These are phyloP conservation scores for Callyntrura sp. DNA, from an alignment of 2,888 invertebrate species.

Conservation along the genomic window DNA sequence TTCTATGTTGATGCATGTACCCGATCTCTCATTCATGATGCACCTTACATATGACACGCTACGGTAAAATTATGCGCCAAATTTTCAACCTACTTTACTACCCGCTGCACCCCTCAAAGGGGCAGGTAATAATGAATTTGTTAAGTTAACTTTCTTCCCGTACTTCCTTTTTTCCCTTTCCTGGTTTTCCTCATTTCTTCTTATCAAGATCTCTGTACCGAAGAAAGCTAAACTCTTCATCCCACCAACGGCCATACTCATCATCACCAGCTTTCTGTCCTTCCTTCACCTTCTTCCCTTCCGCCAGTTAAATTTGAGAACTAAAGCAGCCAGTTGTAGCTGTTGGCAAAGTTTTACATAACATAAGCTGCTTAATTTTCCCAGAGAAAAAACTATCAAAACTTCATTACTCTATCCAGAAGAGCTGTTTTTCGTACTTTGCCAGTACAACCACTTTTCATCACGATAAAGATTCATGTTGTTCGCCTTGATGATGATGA, in stretches of 20 bases:
- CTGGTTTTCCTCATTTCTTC: background rate
- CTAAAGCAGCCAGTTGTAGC: background rate
- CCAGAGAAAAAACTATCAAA: constrained; percentile 50
- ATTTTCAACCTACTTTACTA: too few relatives aligned
- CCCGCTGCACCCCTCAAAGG: too few relatives aligned
- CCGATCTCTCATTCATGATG: too few relatives aligned
- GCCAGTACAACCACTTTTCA: background rate
- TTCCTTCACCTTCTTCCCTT: background rate
- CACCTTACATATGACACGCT: too few relatives aligned
- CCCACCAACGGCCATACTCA: background rate
- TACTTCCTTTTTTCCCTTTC: background rate
- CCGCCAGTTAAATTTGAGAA: background rate
- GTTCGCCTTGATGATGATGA: background rate
- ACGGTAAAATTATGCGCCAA: too few relatives aligned
- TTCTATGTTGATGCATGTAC: too few relatives aligned
- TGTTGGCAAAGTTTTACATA: constrained; percentile 51
- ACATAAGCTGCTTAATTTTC: constrained; percentile 63
- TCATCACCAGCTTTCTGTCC: background rate
- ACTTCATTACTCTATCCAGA: constrained; percentile 4
- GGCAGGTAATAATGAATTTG: too few relatives aligned
- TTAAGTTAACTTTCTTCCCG: background rate
- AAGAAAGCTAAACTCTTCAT: background rate
- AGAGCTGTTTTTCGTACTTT: constrained; percentile 3
- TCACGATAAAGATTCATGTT: background rate
- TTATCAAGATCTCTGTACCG: constrained; percentile 5